Percentiles rank a stretch among this genome's conserved stretches.
Conservation (phyloP, 2,797 vertebrate species). For the Sebastes hubbsi region DNA sequence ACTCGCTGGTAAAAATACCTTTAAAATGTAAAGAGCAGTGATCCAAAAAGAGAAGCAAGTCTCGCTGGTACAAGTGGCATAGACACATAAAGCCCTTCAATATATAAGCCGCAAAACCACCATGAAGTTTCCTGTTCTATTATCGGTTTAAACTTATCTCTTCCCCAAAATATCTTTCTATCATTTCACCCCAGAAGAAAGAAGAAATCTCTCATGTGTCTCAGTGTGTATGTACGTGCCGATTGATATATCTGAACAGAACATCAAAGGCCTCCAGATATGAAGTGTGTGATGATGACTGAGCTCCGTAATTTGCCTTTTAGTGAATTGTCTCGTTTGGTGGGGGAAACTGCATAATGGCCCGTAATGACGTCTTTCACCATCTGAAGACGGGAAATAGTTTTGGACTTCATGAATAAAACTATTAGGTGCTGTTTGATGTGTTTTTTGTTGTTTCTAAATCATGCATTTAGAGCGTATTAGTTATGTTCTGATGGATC, state of each 20-base stretch:
- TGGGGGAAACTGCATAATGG: conserved; percentile 42
- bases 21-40: conserved; percentile 15
- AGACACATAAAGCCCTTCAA: neutral
- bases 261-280: conserved; percentile 55
- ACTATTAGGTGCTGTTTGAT: conserved; percentile 50
- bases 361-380: conserved; percentile 31
- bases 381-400: conserved; percentile 4
- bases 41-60: neutral
- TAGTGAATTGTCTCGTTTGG: conserved; percentile 31
- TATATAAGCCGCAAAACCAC: neutral
- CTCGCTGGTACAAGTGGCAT: neutral
- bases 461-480: conserved; percentile 2
- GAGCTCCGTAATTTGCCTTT: conserved; percentile 43
- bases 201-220: neutral
- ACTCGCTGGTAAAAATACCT: neutral
- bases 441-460: conserved; percentile 10
- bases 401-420: conserved; percentile 6
- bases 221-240: neutral
- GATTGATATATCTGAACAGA: conserved; percentile 13
- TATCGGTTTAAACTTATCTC: neutral
- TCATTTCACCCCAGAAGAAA: neutral
- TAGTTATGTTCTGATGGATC: conserved; percentile 14
- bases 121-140: neutral
- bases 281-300: conserved; percentile 1
- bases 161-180: neutral